These are phyloP conservation scores for Agrochola lota DNA, from an alignment of 2,888 invertebrate genomes.

Conservation along the genomic window DNA sequence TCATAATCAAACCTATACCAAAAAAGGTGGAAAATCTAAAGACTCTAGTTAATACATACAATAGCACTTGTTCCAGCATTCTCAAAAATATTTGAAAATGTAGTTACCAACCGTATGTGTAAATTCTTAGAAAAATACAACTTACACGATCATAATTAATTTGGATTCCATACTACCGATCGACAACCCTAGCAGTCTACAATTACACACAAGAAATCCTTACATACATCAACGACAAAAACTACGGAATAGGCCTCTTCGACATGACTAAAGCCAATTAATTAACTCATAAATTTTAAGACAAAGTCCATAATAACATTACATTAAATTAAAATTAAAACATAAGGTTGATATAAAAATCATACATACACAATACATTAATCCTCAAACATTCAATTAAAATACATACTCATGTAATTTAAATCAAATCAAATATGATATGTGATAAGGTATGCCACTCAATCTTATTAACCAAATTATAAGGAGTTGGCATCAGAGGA, in stretches of 20 bases:
- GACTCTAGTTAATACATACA: not conserved
- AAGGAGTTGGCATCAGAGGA: not conserved
- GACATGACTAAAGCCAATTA: conserved; percentile 1
- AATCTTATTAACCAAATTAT: not conserved
- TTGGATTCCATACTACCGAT: not conserved
- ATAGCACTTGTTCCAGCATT: not conserved
- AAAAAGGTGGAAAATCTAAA: not conserved
- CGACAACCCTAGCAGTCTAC: not conserved
- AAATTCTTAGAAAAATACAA: not conserved
- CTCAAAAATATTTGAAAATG: not conserved
- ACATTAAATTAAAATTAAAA: no score
- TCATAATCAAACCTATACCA: no score
- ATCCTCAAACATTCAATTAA: no score
- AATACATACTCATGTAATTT: no score
- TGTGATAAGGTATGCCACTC: not conserved
- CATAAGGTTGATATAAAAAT: no score
- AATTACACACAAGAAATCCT: not conserved
- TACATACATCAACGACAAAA: not conserved
- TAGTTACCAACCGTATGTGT: not conserved
- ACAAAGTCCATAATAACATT: no score
- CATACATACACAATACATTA: no score
- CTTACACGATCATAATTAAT: not conserved
- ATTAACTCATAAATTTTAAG: no score
- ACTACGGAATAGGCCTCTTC: not conserved
- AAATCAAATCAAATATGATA: no score